Conservation (phyloP, 2,113 vertebrate species). For the Pontoporia blainvillei region DNA sequence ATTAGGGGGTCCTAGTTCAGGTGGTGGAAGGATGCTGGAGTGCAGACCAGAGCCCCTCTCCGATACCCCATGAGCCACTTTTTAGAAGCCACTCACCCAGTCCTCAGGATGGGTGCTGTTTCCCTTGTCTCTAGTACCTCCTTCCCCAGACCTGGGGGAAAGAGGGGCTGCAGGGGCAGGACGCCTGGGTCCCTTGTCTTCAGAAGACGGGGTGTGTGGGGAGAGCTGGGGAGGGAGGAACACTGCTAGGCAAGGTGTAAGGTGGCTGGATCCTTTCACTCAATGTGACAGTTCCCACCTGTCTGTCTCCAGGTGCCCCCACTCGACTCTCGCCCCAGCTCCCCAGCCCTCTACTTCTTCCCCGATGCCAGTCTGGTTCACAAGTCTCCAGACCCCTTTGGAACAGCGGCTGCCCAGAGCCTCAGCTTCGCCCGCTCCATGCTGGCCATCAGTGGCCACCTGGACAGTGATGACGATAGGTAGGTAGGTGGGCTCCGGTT, state of each 20-base stretch:
- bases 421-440: slow-evolving; percentile 84
- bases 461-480: slow-evolving; percentile 83
- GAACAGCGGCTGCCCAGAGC: slow-evolving; percentile 74
- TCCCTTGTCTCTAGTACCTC: background rate
- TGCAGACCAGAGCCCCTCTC: background rate
- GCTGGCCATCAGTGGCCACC: slow-evolving; percentile 79
- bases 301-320: slow-evolving; percentile 52
- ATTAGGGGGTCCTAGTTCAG: background rate
- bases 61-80: background rate
- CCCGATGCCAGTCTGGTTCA: slow-evolving; percentile 72
- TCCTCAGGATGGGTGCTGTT: background rate
- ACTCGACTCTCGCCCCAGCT: slow-evolving; percentile 78
- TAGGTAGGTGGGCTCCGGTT: slow-evolving; percentile 73
- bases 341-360: slow-evolving; percentile 75
- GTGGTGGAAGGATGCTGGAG: background rate
- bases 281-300: background rate
- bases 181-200: background rate
- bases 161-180: background rate
- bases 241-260: background rate
- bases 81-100: background rate
- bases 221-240: background rate
- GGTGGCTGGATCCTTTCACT: background rate
- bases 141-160: background rate
- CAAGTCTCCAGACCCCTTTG: slow-evolving; percentile 71
- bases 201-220: background rate